These are phyloP conservation scores for Megathymus violae DNA, from an alignment of 1,140 invertebrate species.

Conservation along the genomic window DNA sequence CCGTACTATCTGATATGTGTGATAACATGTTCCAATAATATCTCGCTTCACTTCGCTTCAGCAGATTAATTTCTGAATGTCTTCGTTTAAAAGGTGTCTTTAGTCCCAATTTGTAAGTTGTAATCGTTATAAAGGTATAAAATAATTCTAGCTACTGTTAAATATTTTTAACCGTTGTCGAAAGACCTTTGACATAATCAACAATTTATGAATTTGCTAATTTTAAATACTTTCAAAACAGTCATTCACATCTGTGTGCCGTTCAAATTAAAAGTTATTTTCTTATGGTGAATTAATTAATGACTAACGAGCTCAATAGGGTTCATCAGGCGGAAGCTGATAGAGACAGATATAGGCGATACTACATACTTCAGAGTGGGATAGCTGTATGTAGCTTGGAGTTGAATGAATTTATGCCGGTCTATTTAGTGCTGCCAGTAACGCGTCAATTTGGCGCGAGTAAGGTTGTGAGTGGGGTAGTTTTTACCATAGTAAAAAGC, in stretches of 20 bases:
- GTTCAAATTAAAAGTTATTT: conserved; percentile 83
- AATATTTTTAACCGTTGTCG: too few species aligned
- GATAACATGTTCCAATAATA: too few species aligned
- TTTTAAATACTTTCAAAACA: conserved; percentile 36
- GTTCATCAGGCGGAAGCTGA: conserved; percentile 81
- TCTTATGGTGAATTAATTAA: conserved; percentile 84
- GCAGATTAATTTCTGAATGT: too few species aligned
- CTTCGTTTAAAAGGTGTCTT: too few species aligned
- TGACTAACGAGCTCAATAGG: conserved; percentile 83
- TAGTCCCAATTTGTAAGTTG: too few species aligned
- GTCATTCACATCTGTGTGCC: conserved; percentile 65
- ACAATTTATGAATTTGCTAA: not conserved
- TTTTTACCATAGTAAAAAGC: conserved; percentile 52
- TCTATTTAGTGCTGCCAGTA: conserved; percentile 82
- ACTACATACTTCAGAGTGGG: conserved; percentile 39
- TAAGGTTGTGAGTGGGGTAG: conserved; percentile 65
- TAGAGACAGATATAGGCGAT: conserved; percentile 45
- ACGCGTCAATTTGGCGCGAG: conserved; percentile 80
- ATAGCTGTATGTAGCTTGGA: conserved; percentile 54
- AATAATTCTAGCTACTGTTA: too few species aligned
- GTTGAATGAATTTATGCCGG: conserved; percentile 82
- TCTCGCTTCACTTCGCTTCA: too few species aligned
- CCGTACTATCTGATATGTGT: too few species aligned
- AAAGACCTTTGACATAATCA: too few species aligned
- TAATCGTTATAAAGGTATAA: too few species aligned